Conservation (phyloP, 2,888 invertebrate genomes). For the Patella depressa region DNA sequence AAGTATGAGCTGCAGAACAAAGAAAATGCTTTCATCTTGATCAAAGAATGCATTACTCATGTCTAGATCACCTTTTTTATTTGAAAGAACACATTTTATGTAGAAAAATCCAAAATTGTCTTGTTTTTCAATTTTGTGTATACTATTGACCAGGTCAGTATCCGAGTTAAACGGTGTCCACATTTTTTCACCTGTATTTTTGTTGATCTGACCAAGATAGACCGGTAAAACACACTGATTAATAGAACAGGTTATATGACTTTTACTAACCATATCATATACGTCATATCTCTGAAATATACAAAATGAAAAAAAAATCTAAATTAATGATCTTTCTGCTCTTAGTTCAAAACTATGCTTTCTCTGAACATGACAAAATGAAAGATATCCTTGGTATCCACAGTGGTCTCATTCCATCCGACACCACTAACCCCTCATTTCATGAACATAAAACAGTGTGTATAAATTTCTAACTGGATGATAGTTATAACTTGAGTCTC, state of each 20-base stretch:
- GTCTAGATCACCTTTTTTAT: neutral
- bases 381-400: no score
- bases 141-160: neutral
- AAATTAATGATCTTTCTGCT: neutral
- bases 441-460: no score
- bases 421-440: no score
- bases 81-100: slow-evolving; percentile 27
- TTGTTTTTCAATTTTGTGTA: neutral
- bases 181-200: slow-evolving; percentile 17
- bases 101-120: slow-evolving; percentile 37
- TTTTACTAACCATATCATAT: neutral
- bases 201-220: slow-evolving; percentile 22
- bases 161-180: slow-evolving; percentile 25
- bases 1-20: no score
- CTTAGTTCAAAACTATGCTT: slow-evolving; percentile 2
- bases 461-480: no score
- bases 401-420: no score
- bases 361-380: neutral
- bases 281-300: slow-evolving; percentile 8
- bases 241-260: slow-evolving; percentile 20
- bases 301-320: slow-evolving; percentile 19
- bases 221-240: slow-evolving; percentile 25
- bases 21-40: no score
- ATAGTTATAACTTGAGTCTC: slow-evolving; percentile 48
- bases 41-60: no score